Conservation (phyloP, 2,888 invertebrate species). For the Mimas tiliae region DNA sequence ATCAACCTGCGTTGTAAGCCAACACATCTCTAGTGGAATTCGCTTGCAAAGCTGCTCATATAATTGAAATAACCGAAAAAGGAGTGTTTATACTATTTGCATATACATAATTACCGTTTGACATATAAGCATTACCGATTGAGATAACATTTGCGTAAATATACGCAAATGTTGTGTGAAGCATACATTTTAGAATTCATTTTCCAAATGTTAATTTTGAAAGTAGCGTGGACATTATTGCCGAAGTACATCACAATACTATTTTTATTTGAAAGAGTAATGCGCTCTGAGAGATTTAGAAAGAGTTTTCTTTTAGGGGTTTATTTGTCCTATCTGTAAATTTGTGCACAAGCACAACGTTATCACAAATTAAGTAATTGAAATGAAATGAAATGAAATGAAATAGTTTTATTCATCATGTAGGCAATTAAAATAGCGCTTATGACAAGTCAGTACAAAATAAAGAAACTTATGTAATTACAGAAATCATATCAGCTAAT, state of each 20-base stretch:
- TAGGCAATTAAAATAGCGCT: too few species aligned
- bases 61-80: constrained; percentile 63
- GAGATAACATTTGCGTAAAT: constrained; percentile 28
- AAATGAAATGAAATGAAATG: too few species aligned
- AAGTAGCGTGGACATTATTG: neutral
- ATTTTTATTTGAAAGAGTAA: neutral
- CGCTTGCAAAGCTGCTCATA: constrained; percentile 52
- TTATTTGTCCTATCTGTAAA: too few species aligned
- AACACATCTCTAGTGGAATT: constrained; percentile 51
- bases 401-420: too few species aligned
- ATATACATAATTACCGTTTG: constrained; percentile 41
- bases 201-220: neutral
- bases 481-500: too few species aligned
- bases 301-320: too few species aligned
- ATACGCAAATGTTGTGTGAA: neutral
- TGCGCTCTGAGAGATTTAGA: too few species aligned
- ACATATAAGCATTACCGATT: constrained; percentile 31
- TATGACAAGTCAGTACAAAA: too few species aligned
- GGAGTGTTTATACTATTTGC: constrained; percentile 45
- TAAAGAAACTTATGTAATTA: too few species aligned
- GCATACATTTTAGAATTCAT: constrained; percentile 1
- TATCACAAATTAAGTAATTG: too few species aligned
- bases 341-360: too few species aligned
- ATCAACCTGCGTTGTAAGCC: constrained; percentile 56
- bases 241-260: neutral